Base-by-base conservation (phyloP, 2,113 vertebrate species). In the Ramphastos sulfuratus region DNA sequence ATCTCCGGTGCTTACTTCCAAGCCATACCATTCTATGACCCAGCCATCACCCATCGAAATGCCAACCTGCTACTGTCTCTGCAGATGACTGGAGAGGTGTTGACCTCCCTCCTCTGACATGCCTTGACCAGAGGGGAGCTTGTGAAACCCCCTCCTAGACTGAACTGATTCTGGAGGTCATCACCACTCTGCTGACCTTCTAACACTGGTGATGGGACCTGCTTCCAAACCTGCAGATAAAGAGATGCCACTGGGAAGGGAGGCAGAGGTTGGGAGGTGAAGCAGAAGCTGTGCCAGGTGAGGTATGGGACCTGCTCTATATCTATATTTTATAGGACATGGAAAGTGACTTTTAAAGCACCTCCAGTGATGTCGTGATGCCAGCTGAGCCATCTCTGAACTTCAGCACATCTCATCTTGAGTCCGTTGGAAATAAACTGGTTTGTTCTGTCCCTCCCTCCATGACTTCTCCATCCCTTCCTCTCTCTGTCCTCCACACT, bases 331-430 rank as follows among this genome's bases (percentile, higher is more conserved):
- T 85, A 96, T 86, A 66, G 37, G 56, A 96, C 92, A 93, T 39
- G 89, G 83, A 81, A 94, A 87, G 67, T 91, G 96, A 96, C 94
- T 95, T 96, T 95, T 96, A 95, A 66, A 82, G 72, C 77, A 35
- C 87, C 94, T 87, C 87, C 27, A 21, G 91, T 14, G 67, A n/a
- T 71, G 63, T 11, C 66, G 58, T 31, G 42, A 56, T 23, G 65
- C 59, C 70, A 64, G 23, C 81, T 55, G 65, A 92, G 80, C 74
- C 52, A n/a, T n/a, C n/a, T 89, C 86, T 21, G n/a, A 56, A 77
- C 31, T 74, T 65, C 78, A 33, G 66, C 16, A 56, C 48, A 12
- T 19, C 31, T 87, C 18, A 7, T 8, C 30, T 14, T 48, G 24
- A 35, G 24, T 33, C 17, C 11, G 27, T 52, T 67, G 65, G 42